These are phyloP conservation scores for Bombus balteatus DNA, from an alignment of 1,140 invertebrate genomes.

Conservation along the genomic window DNA sequence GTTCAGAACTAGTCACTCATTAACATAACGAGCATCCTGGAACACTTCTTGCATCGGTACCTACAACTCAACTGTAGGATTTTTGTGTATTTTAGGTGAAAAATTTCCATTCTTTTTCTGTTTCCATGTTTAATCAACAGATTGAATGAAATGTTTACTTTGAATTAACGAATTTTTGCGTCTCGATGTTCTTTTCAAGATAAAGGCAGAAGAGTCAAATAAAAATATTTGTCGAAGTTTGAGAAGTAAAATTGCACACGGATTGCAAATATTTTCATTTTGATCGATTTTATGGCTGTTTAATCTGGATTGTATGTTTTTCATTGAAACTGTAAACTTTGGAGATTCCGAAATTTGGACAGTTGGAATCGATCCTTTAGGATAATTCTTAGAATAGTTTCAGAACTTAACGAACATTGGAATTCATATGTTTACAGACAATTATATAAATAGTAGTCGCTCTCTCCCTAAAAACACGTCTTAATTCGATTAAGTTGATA, in stretches of 20 bases:
- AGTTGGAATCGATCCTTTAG: too few relatives aligned
- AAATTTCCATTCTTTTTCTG: neutral
- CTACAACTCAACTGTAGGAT: neutral
- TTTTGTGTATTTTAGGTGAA: too few relatives aligned
- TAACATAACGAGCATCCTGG: conserved; percentile 38
- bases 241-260: neutral
- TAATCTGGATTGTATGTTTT: neutral
- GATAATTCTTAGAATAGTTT: neutral
- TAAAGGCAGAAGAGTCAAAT: too few relatives aligned
- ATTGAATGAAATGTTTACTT: neutral
- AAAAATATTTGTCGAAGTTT: neutral
- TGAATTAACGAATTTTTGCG: neutral
- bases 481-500: too few relatives aligned
- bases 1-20: conserved; percentile 6
- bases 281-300: neutral
- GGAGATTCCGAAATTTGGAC: too few relatives aligned
- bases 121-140: neutral
- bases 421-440: neutral
- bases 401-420: neutral
- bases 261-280: neutral
- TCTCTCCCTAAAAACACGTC: too few relatives aligned
- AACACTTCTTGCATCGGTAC: conserved; percentile 16
- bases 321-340: neutral
- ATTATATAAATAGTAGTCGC: too few relatives aligned
- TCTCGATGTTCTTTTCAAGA: neutral